phyloP scores from a whole-genome alignment of 2,113 vertebrate genomes.

The Balaeniceps rex region DNA sequence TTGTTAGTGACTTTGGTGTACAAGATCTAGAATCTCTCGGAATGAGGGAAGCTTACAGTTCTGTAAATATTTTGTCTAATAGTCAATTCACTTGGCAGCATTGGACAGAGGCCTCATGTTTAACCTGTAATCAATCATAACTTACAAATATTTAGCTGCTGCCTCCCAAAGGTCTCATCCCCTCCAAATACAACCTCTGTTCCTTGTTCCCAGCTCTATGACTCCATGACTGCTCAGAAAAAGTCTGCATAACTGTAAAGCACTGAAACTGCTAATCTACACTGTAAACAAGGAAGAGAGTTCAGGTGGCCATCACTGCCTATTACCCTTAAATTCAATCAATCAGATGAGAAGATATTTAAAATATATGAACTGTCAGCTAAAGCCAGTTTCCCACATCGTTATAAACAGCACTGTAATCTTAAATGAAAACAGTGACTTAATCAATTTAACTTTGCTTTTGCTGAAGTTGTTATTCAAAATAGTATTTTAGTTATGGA shows the following conservation, averaged over 20 bases:
- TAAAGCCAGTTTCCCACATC: not conserved
- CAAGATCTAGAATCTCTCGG: not conserved
- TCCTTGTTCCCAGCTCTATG: not conserved
- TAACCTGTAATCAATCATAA: slow-evolving; percentile 17
- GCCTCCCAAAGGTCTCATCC: slow-evolving; percentile 2
- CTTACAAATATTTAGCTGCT: not conserved
- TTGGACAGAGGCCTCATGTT: not conserved
- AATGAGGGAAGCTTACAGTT: not conserved
- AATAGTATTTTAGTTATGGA: not conserved
- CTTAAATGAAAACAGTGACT: not conserved
- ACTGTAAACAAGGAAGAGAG: not conserved
- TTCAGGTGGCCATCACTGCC: not conserved
- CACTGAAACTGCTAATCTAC: not conserved
- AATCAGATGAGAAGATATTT: not conserved
- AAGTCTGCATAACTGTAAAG: not conserved
- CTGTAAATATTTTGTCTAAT: not conserved
- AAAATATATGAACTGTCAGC: not conserved
- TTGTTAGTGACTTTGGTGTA: not conserved
- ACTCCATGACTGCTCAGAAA: not conserved
- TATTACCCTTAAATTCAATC: not conserved
- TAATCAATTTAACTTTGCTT: not conserved
- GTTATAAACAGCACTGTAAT: not conserved
- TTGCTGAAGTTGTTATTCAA: not conserved
- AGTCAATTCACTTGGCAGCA: not conserved
- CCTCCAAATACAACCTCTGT: not conserved